These are phyloP conservation scores for Palythoa caribaeorum DNA, from an alignment of 92 coral and sea anemone genomes.

Conservation along the genomic window DNA sequence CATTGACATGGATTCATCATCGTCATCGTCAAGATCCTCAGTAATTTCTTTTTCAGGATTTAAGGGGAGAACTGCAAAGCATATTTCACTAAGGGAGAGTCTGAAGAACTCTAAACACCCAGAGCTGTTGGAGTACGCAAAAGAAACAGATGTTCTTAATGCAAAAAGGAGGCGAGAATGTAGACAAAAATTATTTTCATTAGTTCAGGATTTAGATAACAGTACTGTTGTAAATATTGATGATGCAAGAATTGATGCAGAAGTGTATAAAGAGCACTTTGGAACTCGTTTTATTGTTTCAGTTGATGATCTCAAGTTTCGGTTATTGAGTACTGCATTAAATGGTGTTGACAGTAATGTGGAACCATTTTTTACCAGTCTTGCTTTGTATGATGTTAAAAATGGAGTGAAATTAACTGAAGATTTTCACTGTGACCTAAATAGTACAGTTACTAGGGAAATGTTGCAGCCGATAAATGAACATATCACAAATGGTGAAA, in stretches of 20 bases:
- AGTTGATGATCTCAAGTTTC: slow-evolving; percentile 92
- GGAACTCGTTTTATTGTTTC: slow-evolving; percentile 85
- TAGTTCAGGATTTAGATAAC: slow-evolving; percentile 80
- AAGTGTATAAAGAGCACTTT: slow-evolving; percentile 84
- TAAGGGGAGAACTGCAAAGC: slow-evolving; percentile 74
- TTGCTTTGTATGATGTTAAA: slow-evolving; percentile 93
- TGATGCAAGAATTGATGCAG: slow-evolving; percentile 89
- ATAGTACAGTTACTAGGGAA: slow-evolving; percentile 74
- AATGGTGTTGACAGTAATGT: slow-evolving; percentile 82
- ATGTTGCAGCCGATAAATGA: slow-evolving; percentile 78
- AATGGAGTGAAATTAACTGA: slow-evolving; percentile 91
- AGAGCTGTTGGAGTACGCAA: slow-evolving; percentile 88
- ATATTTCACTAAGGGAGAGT: slow-evolving; percentile 88
- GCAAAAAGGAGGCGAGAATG: slow-evolving; percentile 88
- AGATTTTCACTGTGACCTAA: slow-evolving; percentile 96
- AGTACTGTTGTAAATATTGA: slow-evolving; percentile 85
- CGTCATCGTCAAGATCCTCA: slow-evolving; percentile 61
- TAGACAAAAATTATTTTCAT: slow-evolving; percentile 87
- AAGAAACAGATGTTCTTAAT: slow-evolving; percentile 95
- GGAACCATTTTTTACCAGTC: slow-evolving; percentile 91
- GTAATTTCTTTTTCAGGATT: slow-evolving; percentile 67
- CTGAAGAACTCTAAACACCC: slow-evolving; percentile 97
- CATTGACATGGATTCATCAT: slow-evolving; percentile 85
- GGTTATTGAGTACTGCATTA: slow-evolving; percentile 69
- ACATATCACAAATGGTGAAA: slow-evolving; percentile 78